Conservation (phyloP, 2,888 invertebrate species). For the Polydrusus cervinus region DNA sequence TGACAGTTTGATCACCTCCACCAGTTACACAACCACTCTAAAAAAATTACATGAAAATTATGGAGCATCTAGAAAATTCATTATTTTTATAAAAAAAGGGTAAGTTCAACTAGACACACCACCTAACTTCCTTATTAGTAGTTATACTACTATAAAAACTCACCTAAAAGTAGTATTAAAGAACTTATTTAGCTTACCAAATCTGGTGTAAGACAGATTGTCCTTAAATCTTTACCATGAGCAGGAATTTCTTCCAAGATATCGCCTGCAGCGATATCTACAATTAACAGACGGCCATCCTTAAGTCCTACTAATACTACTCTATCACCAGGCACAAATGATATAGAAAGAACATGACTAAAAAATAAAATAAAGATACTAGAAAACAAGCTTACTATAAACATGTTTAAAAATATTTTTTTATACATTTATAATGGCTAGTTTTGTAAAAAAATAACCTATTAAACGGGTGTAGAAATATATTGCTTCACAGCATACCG, state of each 20-base stretch:
- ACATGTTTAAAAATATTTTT: too few species aligned
- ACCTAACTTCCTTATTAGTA: too few species aligned
- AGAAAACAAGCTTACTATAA: background rate
- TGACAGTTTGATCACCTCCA: constrained; percentile 91
- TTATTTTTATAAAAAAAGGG: background rate
- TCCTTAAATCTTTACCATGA: constrained; percentile 84
- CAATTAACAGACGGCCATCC: constrained; percentile 86
- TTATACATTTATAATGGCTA: too few species aligned
- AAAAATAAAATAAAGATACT: constrained; percentile 43
- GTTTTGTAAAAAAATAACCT: too few species aligned
- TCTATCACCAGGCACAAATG: constrained; percentile 93
- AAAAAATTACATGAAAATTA: constrained; percentile 63
- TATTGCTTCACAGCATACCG: too few species aligned
- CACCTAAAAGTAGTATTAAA: background rate
- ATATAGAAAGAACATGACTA: constrained; percentile 80
- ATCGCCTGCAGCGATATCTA: constrained; percentile 88
- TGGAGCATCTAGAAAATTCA: background rate
- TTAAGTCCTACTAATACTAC: constrained; percentile 92
- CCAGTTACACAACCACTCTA: constrained; percentile 88
- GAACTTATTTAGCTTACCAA: constrained; percentile 74
- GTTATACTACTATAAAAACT: too few species aligned
- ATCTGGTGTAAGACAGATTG: constrained; percentile 86
- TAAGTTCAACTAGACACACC: background rate
- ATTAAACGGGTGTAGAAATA: too few species aligned
- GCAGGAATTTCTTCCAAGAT: constrained; percentile 89